Evolutionary conservation across 2,888 invertebrate species (phyloP).

Genomic region (Thereva unica): DNA sequence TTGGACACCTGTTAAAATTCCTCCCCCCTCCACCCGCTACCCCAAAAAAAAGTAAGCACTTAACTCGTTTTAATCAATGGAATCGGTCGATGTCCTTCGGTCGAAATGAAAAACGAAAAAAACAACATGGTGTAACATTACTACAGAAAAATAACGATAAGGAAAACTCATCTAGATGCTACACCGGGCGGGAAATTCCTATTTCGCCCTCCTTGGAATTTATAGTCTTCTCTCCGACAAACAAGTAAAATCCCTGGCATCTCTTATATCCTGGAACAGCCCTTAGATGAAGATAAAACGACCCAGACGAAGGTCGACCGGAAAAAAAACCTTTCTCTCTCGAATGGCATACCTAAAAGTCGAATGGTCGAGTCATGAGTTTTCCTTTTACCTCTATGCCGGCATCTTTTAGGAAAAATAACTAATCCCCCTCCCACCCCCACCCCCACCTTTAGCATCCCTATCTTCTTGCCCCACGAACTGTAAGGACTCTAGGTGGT

Average conservation of each 20-base stretch:
- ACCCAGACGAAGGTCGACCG: constrained; percentile 30
- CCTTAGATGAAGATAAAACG: constrained; percentile 29
- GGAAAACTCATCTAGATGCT: constrained; percentile 24
- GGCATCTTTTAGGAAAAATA: constrained; percentile 26
- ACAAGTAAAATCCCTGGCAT: constrained; percentile 23
- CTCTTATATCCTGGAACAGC: background rate
- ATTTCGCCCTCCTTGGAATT: constrained; percentile 24
- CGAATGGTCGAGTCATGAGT: constrained; percentile 5
- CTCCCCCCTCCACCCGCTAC: background rate
- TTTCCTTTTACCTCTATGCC: background rate
- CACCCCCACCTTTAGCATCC: background rate
- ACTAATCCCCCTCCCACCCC: constrained; percentile 22
- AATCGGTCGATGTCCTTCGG: constrained; percentile 4
- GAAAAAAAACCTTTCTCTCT: constrained; percentile 12
- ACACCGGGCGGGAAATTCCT: constrained; percentile 15
- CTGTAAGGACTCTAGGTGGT: background rate
- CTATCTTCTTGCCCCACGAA: background rate
- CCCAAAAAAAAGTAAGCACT: background rate
- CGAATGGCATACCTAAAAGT: constrained; percentile 7
- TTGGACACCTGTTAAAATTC: constrained; percentile 16
- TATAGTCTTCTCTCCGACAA: constrained; percentile 24
- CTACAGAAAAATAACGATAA: constrained; percentile 20
- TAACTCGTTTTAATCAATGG: constrained; percentile 17
- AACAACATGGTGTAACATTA: background rate
- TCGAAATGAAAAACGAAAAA: background rate